Evolutionary conservation across 2,113 vertebrate genomes (phyloP), one percentile per base, ranked within the genome.

Genomic region (Mesembrinibis cayennensis): DNA sequence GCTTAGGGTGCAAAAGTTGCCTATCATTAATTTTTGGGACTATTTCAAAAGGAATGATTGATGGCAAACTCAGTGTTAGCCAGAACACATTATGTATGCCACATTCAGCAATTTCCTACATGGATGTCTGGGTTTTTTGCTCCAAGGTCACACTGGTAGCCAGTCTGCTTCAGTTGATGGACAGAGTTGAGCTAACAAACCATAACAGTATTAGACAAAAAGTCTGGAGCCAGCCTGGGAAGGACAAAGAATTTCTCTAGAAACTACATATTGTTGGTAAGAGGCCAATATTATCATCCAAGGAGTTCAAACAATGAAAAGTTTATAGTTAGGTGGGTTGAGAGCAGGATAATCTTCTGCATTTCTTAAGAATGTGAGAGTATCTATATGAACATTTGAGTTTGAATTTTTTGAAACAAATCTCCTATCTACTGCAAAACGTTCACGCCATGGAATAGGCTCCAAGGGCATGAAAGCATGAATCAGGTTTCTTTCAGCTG

Each of bases 111-210:
- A 32, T 82, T 79, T 74, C 65, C 61, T 94, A 14, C 93, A 93
- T 93, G 87, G 69, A 47, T 87, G 38, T 84, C 65, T 96, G 67
- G 7, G 20, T 23, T 81, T 92, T 92, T 87, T 89, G 29, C 80
- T 94, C 70, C 91, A 95, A 96, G 91, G 91, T 96, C 93, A 89
- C 58, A 30, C 2, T 7, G 7, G 29, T 72, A 86, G 40, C 44
- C 76, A 91, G 71, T 26, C 45, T 91, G 34, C 59, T 50, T 77
- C 10, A 3, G 59, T 55, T 87, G 77, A 82, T 3, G 9, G 58
- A 55, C 76, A 81, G 67, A 95, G 55, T 5, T 81, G 29, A 78
- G 65, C 59, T 97, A 91, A 91, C 61, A 93, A 96, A 95, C 80
- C 69, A 22, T 78, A 91, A 56, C 16, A 71, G 14, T 32, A 53